Percentiles rank a stretch among this genome's conserved stretches.
These are phyloP conservation scores for Epistrophe grossulariae DNA, from an alignment of 2,888 invertebrate species.

Conservation along the genomic window DNA sequence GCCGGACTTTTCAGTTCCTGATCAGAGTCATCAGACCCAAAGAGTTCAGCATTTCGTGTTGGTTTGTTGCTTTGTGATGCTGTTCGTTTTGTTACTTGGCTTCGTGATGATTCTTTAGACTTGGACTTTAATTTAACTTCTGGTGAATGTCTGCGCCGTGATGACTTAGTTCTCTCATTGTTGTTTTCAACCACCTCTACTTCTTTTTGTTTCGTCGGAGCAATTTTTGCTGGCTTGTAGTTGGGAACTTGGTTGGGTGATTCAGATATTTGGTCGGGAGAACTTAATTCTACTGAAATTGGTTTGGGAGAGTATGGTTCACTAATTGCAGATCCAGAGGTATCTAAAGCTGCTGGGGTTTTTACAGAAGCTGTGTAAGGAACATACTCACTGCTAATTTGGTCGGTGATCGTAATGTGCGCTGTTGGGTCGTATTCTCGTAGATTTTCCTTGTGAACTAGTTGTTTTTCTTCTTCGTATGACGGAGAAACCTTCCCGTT, in stretches of 20 bases:
- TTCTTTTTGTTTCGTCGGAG: not conserved
- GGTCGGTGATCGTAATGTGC: constrained; percentile 14
- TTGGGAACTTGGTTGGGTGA: constrained; percentile 59
- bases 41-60: constrained; percentile 45
- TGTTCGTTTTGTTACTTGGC: constrained; percentile 2
- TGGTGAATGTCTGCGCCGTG: constrained; percentile 44
- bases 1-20: constrained; percentile 29
- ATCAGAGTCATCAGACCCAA: constrained; percentile 70
- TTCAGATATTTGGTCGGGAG: constrained; percentile 61
- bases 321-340: constrained; percentile 22
- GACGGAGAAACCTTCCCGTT: not conserved
- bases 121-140: not conserved
- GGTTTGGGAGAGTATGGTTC: constrained; percentile 74
- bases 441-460: constrained; percentile 26
- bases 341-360: constrained; percentile 25
- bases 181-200: constrained; percentile 1
- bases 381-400: constrained; percentile 47
- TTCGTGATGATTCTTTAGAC: not conserved
- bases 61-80: constrained; percentile 12
- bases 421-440: constrained; percentile 65
- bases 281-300: constrained; percentile 8
- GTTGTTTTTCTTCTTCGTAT: not conserved
- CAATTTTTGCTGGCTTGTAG: constrained; percentile 70
- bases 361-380: constrained; percentile 67
- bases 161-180: constrained; percentile 22